A percentile compares a stretch with the other conserved stretches of the same genome.
These are phyloP conservation scores for Drosophila setifemur DNA, from an alignment of 1,140 invertebrate genomes.

Conservation along the genomic window DNA sequence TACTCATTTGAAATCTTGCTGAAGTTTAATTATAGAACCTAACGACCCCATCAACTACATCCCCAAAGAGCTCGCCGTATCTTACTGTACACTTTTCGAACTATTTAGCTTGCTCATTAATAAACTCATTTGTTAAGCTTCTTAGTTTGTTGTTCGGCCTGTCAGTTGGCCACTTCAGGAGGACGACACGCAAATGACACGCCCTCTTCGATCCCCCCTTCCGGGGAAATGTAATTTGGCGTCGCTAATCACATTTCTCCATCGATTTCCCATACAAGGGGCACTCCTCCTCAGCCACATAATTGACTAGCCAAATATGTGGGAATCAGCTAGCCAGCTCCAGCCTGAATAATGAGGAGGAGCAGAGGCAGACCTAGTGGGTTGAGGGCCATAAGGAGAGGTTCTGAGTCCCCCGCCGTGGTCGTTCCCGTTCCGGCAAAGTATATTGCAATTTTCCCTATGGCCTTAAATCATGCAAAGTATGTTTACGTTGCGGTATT, in stretches of 20 bases:
- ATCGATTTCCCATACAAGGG: slow-evolving; percentile 59
- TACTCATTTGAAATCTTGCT: not conserved
- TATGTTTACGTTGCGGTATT: slow-evolving; percentile 57
- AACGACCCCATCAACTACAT: not conserved
- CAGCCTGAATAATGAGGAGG: slow-evolving; percentile 17
- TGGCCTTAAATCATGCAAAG: slow-evolving; percentile 73
- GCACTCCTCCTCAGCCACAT: slow-evolving; percentile 46
- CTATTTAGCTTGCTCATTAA: slow-evolving; percentile 65
- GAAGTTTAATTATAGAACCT: not conserved
- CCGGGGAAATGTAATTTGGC: slow-evolving; percentile 21
- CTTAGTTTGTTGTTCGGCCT: slow-evolving; percentile 31
- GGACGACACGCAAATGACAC: slow-evolving; percentile 40
- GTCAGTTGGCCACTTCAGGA: slow-evolving; percentile 7
- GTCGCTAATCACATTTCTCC: slow-evolving; percentile 63
- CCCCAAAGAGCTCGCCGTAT: not conserved
- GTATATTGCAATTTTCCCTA: slow-evolving; percentile 51
- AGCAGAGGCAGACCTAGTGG: slow-evolving; percentile 6
- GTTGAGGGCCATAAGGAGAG: not conserved
- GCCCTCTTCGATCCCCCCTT: not conserved
- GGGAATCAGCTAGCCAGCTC: slow-evolving; percentile 13
- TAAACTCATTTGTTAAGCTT: slow-evolving; percentile 72
- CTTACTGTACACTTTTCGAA: not conserved
- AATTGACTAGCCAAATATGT: slow-evolving; percentile 44
- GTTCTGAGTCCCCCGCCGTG: not conserved
- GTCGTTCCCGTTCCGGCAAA: not conserved